Percentiles rank a stretch among this genome's conserved stretches.
These are phyloP conservation scores for Chloroceryle amazona DNA, from an alignment of 2,797 vertebrate genomes.

Conservation along the genomic window DNA sequence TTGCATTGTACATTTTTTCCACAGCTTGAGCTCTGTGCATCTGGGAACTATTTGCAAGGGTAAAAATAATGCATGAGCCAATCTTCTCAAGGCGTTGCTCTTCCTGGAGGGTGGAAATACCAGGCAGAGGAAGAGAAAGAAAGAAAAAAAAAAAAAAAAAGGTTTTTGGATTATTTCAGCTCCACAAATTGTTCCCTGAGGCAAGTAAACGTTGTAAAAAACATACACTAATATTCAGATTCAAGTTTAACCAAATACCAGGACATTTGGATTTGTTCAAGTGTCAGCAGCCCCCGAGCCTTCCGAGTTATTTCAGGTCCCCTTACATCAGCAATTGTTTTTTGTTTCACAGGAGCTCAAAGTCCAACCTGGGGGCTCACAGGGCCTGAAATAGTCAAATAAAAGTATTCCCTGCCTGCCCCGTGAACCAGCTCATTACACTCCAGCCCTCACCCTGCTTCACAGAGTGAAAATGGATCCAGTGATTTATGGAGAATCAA, in stretches of 20 bases:
- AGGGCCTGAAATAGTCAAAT: neutral
- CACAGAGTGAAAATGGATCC: neutral
- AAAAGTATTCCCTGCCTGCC: neutral
- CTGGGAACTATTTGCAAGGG: slow-evolving; percentile 37
- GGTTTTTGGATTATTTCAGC: slow-evolving; percentile 34
- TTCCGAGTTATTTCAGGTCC: slow-evolving; percentile 21
- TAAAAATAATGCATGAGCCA: slow-evolving; percentile 36
- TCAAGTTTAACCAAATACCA: slow-evolving; percentile 51
- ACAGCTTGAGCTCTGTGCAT: neutral
- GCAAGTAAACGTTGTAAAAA: slow-evolving; percentile 47
- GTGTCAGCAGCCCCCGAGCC: slow-evolving; percentile 40
- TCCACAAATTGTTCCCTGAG: slow-evolving; percentile 58
- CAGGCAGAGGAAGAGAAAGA: neutral
- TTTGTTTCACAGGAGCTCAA: neutral
- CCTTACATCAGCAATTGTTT: slow-evolving; percentile 21
- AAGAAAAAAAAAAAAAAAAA: neutral
- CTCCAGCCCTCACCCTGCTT: neutral
- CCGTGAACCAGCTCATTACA: neutral
- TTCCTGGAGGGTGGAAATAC: slow-evolving; percentile 36
- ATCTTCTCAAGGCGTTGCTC: slow-evolving; percentile 8
- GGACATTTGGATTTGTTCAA: slow-evolving; percentile 53
- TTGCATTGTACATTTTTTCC: neutral
- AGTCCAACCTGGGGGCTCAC: neutral
- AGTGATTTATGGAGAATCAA: neutral
- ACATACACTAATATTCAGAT: slow-evolving; percentile 50